A percentile compares a stretch with the other conserved stretches of the same genome.
phyloP scores from a whole-genome alignment of 2,888 invertebrate species.

The Conomelus anceps region DNA sequence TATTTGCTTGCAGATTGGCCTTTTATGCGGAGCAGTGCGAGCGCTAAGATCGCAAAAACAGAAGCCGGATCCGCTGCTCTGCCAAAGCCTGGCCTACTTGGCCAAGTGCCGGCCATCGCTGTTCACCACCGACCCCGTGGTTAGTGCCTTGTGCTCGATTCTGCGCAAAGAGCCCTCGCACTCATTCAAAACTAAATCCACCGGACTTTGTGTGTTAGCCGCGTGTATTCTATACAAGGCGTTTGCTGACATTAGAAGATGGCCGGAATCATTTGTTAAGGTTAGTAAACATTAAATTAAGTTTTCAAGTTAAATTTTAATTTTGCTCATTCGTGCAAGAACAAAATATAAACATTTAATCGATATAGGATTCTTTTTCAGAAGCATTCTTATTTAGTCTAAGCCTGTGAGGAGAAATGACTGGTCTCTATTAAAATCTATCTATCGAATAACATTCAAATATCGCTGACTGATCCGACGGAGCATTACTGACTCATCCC shows the following conservation, averaged over 20 bases:
- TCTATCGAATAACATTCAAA: too few species aligned
- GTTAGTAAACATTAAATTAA: conserved; percentile 48
- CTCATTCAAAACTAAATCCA: conserved; percentile 31
- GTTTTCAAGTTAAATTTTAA: not conserved
- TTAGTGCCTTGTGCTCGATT: conserved; percentile 71
- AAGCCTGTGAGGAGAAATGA: too few species aligned
- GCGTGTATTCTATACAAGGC: conserved; percentile 78
- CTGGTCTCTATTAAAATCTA: too few species aligned
- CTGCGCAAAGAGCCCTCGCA: conserved; percentile 60
- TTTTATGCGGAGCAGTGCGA: conserved; percentile 84
- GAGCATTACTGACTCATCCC: too few species aligned
- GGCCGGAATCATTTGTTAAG: conserved; percentile 90
- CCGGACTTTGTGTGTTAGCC: conserved; percentile 58
- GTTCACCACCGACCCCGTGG: conserved; percentile 67
- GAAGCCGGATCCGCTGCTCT: conserved; percentile 72
- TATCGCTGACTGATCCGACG: too few species aligned
- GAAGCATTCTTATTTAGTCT: too few species aligned
- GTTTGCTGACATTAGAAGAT: conserved; percentile 71
- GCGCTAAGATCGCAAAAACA: conserved; percentile 67
- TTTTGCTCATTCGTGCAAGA: not conserved
- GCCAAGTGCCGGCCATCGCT: conserved; percentile 71
- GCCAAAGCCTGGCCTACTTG: conserved; percentile 69
- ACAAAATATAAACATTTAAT: too few species aligned
- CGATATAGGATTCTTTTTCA: too few species aligned
- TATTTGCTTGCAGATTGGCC: conserved; percentile 50